phyloP scores from a whole-genome alignment of 2,797 vertebrate genomes.

The Gouania willdenowi region DNA sequence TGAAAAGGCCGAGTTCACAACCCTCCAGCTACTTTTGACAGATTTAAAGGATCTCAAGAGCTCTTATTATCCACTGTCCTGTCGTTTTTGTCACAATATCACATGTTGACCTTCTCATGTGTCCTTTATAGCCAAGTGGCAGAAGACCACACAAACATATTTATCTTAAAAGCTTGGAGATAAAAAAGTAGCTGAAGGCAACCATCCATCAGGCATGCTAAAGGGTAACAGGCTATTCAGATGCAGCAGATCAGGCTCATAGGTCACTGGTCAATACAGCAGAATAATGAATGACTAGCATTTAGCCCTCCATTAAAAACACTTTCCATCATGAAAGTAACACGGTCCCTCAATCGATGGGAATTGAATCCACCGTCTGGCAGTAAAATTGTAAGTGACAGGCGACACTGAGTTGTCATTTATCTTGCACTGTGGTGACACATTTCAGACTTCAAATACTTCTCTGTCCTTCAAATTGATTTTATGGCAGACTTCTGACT shows the following conservation, averaged over 20 bases:
- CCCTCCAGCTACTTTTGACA: constrained; percentile 23
- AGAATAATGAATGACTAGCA: constrained; percentile 46
- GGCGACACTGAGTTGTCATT: not conserved
- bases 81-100: constrained; percentile 11
- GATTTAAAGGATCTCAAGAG: too few relatives aligned
- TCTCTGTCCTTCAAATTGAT: constrained; percentile 1
- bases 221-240: constrained; percentile 46
- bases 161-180: constrained; percentile 32
- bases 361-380: constrained; percentile 11
- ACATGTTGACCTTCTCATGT: not conserved
- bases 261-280: constrained; percentile 57
- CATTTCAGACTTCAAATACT: not conserved
- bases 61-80: constrained; percentile 8
- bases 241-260: constrained; percentile 25
- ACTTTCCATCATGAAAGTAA: constrained; percentile 24
- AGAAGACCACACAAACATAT: constrained; percentile 3
- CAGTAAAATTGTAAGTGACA: constrained; percentile 21
- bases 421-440: constrained; percentile 1
- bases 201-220: constrained; percentile 43
- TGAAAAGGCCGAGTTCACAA: constrained; percentile 23
- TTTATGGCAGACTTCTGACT: not conserved
- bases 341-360: constrained; percentile 14
- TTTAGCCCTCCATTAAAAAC: constrained; percentile 23
- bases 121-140: constrained; percentile 4
- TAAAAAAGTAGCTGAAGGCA: constrained; percentile 47